Percentiles rank a stretch among this genome's conserved stretches.
Conservation (phyloP, 1,140 invertebrate species). For the Pemphigus obesinymphae region DNA sequence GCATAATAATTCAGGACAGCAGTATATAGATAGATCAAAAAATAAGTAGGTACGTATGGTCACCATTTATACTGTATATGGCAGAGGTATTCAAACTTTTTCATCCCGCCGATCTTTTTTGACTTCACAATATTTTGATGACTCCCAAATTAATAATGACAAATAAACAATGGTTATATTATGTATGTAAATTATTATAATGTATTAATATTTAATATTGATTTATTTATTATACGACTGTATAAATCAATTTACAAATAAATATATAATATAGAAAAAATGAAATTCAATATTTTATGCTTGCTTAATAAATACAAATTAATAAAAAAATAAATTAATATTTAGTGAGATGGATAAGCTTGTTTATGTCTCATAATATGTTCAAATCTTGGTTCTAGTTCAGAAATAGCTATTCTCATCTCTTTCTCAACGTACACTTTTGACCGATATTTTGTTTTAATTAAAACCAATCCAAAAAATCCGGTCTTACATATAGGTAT, state of each 20-base stretch:
- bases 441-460: too few relatives aligned
- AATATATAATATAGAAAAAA: background rate
- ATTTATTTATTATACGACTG: background rate
- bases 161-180: background rate
- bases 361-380: background rate
- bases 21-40: too few relatives aligned
- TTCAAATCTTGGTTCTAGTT: background rate
- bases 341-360: background rate
- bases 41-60: too few relatives aligned
- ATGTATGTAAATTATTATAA: background rate
- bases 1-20: too few relatives aligned
- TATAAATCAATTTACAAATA: too few relatives aligned
- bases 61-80: too few relatives aligned
- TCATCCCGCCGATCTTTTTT: background rate
- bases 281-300: background rate
- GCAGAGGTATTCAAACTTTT: background rate
- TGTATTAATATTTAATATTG: too few relatives aligned
- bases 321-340: background rate
- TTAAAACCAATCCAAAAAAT: too few relatives aligned
- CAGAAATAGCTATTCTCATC: too few relatives aligned
- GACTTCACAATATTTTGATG: background rate
- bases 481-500: too few relatives aligned
- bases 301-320: background rate
- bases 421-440: too few relatives aligned
- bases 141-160: background rate